Base-by-base conservation (phyloP, 2,797 vertebrate genomes). In the Tamandua tetradactyla region DNA sequence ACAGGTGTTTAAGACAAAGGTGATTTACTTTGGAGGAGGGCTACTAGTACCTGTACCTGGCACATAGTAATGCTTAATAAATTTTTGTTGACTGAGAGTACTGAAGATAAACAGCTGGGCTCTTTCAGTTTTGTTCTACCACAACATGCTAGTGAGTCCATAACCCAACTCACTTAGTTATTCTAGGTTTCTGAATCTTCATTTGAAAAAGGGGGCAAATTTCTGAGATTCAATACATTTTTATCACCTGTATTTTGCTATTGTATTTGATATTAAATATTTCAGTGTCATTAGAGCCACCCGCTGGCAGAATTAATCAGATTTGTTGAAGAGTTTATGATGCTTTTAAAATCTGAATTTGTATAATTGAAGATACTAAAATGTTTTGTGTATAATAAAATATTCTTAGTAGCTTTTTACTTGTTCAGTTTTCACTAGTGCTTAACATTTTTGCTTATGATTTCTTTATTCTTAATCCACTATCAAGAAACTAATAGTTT, bases 221-320 rank as follows among this genome's bases (percentile, higher is more conserved):
- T 95, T 84, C 47, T 93, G 87, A 93, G 62, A 71, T 69, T 84
- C 35, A 47, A 1, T 85, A 79, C 8, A 85, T 93, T 88, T 94
- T 95, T 86, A 81, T 55, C 10, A 55, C 32, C 32, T 93, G 4
- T 87, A 44, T 79, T 94, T 88, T 95, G 15, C 37, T 90, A 3
- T 30, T 59, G 30, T 69, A 64, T 94, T 44, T 94, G 47, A 52
- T 87, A 71, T 32, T 89, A 40, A 69, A 55, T 75, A 89, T 95
- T 17, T 96, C 95, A 95, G 10, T 80, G 52, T 97, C 72, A 71
- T 32, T 96, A n/a, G n/a, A 97, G 98, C 97, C 97, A 97, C 89
- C 97, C 98, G 72, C 96, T 97, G 97, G 94, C 87, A 93, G n/a
- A 17, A 27, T 62, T 89, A 20, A 94, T 90, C 96, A 96, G 23